These are phyloP conservation scores for Disparrhopalites patrizii DNA, from an alignment of 2,888 invertebrate species.

Conservation along the genomic window DNA sequence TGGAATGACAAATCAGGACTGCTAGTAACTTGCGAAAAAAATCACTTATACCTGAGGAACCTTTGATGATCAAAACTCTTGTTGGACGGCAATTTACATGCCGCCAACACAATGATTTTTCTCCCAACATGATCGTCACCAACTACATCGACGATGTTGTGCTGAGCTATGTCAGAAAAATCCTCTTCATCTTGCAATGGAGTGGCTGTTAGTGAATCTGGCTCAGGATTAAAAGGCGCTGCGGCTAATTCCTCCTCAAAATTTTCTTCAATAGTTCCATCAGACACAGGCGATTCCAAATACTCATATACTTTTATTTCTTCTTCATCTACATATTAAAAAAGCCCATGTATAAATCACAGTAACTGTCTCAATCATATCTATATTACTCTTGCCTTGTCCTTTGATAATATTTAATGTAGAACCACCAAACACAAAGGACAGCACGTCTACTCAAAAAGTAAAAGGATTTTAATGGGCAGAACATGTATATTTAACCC, in stretches of 20 bases:
- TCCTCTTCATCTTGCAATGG: slow-evolving; percentile 55
- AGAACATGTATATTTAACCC: too few species aligned
- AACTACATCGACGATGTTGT: slow-evolving; percentile 77
- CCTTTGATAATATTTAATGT: too few species aligned
- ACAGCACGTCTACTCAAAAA: too few species aligned
- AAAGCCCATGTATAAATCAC: background rate
- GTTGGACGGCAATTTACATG: slow-evolving; percentile 79
- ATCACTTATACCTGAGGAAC: slow-evolving; percentile 61
- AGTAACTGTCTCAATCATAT: too few species aligned
- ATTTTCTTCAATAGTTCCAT: slow-evolving; percentile 85
- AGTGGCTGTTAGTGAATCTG: slow-evolving; percentile 39
- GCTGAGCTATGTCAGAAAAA: slow-evolving; percentile 66
- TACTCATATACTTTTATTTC: slow-evolving; percentile 52
- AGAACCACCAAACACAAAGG: too few species aligned
- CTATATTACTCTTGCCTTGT: too few species aligned
- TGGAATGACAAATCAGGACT: too few species aligned
- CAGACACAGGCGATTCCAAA: slow-evolving; percentile 69
- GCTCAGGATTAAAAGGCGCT: slow-evolving; percentile 54
- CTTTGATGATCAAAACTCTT: slow-evolving; percentile 70
- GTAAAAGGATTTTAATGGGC: too few species aligned
- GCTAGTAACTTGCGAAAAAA: background rate
- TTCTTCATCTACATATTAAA: slow-evolving; percentile 31
- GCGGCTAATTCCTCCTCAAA: slow-evolving; percentile 81
- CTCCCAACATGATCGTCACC: slow-evolving; percentile 80
- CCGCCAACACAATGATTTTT: slow-evolving; percentile 93